Percentiles rank a stretch among this genome's conserved stretches.
Evolutionary conservation across 1,140 invertebrate species (phyloP).

Genomic region (Dendroctonus valens): DNA sequence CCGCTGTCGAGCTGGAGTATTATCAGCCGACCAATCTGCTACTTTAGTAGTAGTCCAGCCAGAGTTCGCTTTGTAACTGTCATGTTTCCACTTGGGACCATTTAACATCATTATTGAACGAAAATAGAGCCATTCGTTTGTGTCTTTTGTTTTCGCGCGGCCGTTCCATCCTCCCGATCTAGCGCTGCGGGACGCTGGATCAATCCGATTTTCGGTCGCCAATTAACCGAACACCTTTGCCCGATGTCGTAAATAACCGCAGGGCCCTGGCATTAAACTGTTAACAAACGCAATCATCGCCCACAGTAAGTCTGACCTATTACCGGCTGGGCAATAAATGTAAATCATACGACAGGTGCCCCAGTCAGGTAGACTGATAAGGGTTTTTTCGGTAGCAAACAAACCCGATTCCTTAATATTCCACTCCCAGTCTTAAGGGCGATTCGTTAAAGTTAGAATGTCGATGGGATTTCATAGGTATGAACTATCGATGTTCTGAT

Average conservation of each 20-base stretch:
- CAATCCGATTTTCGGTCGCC: neutral
- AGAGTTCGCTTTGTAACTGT: slow-evolving; percentile 23
- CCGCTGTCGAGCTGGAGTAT: slow-evolving; percentile 6
- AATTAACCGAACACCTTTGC: slow-evolving; percentile 2
- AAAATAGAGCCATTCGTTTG: slow-evolving; percentile 20
- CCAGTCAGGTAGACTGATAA: too few relatives aligned
- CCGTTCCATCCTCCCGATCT: neutral
- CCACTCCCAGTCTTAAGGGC: too few relatives aligned
- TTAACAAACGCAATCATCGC: slow-evolving; percentile 5
- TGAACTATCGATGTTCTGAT: too few relatives aligned
- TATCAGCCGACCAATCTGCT: slow-evolving; percentile 21
- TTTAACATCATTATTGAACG: slow-evolving; percentile 26
- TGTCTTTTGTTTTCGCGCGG: neutral
- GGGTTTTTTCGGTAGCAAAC: too few relatives aligned
- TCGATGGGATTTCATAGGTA: too few relatives aligned
- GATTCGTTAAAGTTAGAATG: too few relatives aligned
- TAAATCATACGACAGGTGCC: slow-evolving; percentile 13
- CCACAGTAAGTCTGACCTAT: slow-evolving; percentile 7
- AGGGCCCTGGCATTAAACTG: neutral
- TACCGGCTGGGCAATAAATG: slow-evolving; percentile 2
- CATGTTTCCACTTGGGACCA: slow-evolving; percentile 19
- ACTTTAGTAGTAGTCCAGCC: slow-evolving; percentile 16
- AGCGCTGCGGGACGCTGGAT: neutral
- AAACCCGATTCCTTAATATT: too few relatives aligned
- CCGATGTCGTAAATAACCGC: slow-evolving; percentile 9